A percentile compares a stretch with the other conserved stretches of the same genome.
Evolutionary conservation across 2,113 vertebrate species (phyloP).

Genomic region (Ovibos moschatus): DNA sequence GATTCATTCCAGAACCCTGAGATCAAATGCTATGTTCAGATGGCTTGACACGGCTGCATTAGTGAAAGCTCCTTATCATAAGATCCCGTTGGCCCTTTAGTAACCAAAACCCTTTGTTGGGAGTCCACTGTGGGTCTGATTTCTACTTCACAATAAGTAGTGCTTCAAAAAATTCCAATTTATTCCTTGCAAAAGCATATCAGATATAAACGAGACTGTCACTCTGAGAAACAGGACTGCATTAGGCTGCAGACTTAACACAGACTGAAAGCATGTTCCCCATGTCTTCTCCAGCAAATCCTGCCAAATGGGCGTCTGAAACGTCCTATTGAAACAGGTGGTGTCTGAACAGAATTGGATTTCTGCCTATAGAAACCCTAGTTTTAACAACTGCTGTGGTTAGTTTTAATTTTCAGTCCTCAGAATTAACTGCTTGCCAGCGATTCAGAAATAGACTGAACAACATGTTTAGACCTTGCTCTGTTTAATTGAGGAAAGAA

Average conservation of each 20-base stretch:
- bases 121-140: not conserved
- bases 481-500: constrained; percentile 49
- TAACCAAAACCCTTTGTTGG: not conserved
- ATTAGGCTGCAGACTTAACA: constrained; percentile 55
- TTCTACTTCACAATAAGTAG: constrained; percentile 36
- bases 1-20: not conserved
- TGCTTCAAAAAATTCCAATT: constrained; percentile 45
- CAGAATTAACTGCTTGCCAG: constrained; percentile 68
- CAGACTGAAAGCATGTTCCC: constrained; percentile 58
- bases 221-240: not conserved
- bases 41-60: not conserved
- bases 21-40: constrained; percentile 6
- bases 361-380: constrained; percentile 62
- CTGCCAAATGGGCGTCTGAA: constrained; percentile 61
- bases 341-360: constrained; percentile 53
- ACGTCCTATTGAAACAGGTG: constrained; percentile 59
- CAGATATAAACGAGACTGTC: constrained; percentile 44
- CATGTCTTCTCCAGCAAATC: constrained; percentile 36
- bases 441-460: constrained; percentile 49
- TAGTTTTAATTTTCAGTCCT: constrained; percentile 61
- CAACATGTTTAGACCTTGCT: constrained; percentile 60
- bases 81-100: constrained; percentile 6
- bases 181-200: constrained; percentile 47
- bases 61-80: not conserved
- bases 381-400: constrained; percentile 63